These are phyloP conservation scores for Oscheius sp. DNA, from an alignment of 2,888 invertebrate species.

Conservation along the genomic window DNA sequence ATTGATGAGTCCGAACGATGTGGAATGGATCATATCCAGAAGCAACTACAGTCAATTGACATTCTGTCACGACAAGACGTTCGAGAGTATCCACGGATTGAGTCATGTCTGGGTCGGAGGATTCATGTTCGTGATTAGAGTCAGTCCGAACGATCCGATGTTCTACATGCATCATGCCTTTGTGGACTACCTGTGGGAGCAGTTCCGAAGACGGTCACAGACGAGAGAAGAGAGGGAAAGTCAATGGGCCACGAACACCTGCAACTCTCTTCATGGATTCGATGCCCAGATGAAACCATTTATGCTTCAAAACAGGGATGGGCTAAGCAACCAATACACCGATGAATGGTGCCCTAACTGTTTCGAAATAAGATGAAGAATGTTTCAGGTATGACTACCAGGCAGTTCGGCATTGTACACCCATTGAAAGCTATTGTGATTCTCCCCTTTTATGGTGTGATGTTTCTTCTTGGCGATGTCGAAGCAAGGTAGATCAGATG, in stretches of 20 bases:
- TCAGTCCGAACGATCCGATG: slow-evolving; percentile 63
- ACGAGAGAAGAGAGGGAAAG: slow-evolving; percentile 64
- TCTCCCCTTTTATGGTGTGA: slow-evolving; percentile 69
- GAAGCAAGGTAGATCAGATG: slow-evolving; percentile 48
- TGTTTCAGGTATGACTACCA: slow-evolving; percentile 69
- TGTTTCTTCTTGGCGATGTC: slow-evolving; percentile 60
- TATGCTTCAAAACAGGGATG: slow-evolving; percentile 67
- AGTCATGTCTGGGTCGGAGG: slow-evolving; percentile 73
- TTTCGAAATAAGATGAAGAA: background rate
- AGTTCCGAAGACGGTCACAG: slow-evolving; percentile 68
- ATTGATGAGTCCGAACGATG: slow-evolving; percentile 65
- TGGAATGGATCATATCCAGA: slow-evolving; percentile 66
- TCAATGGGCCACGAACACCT: slow-evolving; percentile 68
- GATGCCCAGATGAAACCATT: slow-evolving; percentile 72
- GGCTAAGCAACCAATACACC: slow-evolving; percentile 70
- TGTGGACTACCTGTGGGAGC: slow-evolving; percentile 72
- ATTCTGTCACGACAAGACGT: slow-evolving; percentile 72
- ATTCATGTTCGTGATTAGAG: slow-evolving; percentile 72
- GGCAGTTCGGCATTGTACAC: slow-evolving; percentile 65
- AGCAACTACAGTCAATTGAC: slow-evolving; percentile 63
- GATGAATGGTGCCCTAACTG: slow-evolving; percentile 53
- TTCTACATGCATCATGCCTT: slow-evolving; percentile 73
- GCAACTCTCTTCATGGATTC: slow-evolving; percentile 63
- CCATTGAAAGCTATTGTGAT: slow-evolving; percentile 56
- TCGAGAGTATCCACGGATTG: slow-evolving; percentile 71